Base-by-base conservation (phyloP, 2,888 invertebrate genomes). In the Cephalotes varians region DNA sequence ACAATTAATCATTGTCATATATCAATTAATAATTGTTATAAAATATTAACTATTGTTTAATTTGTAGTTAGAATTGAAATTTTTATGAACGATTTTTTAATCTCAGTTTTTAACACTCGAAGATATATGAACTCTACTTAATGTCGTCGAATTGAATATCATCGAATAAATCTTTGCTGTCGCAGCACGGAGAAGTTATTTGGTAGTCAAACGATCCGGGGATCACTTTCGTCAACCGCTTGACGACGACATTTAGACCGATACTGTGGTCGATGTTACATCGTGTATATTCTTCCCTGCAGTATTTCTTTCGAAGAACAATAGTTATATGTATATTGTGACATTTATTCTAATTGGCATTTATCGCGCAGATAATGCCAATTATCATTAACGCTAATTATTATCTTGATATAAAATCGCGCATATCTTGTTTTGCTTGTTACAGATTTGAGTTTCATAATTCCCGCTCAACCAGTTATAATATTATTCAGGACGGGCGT, bases 151-250 rank as follows among this genome's bases (percentile, higher is more conserved):
- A 74, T 64, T 10, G 47, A 44, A 74, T 76, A 76, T 76, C 76
- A 0, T 12, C 47, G 18, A 18, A 58, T 37, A 56, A 71, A 80
- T 79, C 71, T 82, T 51, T 60, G 82, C 79, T 82, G 82, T 62
- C 80, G 64, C 49, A 76, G 71, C 65, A 81, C 15, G 12, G 37
- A 37, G 49, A 37, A 37, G 65, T 47, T 47, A 86, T 86, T 86
- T 85, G 73, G 84, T 73, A 86, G 84, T 85, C 86, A 86, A 86
- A 82, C 85, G 65, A 81, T 49, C 54, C 40, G 28, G 18, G 40
- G 54, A 84, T 84, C 77, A 44, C 82, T 77, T 71, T 64, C 69
- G 47, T 56, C 56, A n/a, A 51, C 56, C n/a, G 72, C 54, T 54
- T 34, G 34, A 25, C 12, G 10, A 47, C 47, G 37, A 60, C 84